Evolutionary conservation across 2,888 invertebrate genomes (phyloP), one percentile per base, ranked within the genome.

Genomic region (Andrena bicolor): DNA sequence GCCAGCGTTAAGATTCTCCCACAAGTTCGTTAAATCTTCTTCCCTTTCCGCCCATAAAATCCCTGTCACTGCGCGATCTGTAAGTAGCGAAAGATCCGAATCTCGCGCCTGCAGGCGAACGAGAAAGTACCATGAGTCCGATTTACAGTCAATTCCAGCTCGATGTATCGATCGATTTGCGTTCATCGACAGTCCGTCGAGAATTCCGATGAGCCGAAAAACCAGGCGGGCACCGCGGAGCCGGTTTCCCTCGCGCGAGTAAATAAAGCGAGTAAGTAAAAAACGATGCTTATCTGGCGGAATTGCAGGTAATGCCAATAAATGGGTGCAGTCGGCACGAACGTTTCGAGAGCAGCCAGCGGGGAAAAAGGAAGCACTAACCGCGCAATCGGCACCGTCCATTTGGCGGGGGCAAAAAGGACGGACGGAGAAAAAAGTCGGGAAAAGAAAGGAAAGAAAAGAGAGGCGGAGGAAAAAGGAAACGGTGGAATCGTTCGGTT

Each of bases 181-280:
- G 23, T 23, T 66, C 32, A 23, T 65, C 41, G 26, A 66, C 58
- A 49, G 51, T 23, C 23, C 28, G 35, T 8, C 6, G 32, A 16
- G 20, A 8, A 2, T 10, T 0, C 2, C 13, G 13, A 64, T 48
- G 3, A 23, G 63, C 6, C 16, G 35, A 26, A 5, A 41, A 58
- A 23, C n/a, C 20, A 0, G 51, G n/a, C 10, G 32, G 16, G 5
- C 20, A 13, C 30, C 26, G 26, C 8, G 2, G 20, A 28, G 13
- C n/a, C 32, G 23, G 32, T 20, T 64, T 41, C 28, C 28, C 28
- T 23, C 20, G 16, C 26, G 1, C 10, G 53, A 53, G 35, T 28
- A 64, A 81, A 81, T 75, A 35, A 76, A 69, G 1, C 23, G 28
- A 79, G 84, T 70, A n/a, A 49, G 41, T 76, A 76, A 84, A 69